Base-by-base conservation (phyloP, 2,888 invertebrate species). In the Polyommatus icarus region DNA sequence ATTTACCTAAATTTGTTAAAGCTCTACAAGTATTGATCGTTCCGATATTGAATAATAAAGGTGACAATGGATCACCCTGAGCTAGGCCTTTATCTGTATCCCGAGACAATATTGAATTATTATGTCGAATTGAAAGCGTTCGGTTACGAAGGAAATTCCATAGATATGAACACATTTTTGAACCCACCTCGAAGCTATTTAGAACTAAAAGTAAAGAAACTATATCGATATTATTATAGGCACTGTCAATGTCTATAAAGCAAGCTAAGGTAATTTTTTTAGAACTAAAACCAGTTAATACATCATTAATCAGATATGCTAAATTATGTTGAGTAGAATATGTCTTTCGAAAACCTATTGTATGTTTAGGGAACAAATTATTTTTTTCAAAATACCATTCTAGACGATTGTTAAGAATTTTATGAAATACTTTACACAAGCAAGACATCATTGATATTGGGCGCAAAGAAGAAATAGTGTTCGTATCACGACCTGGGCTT, bases 161-260 rank as follows among this genome's bases (percentile, higher is more conserved):
- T 7, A 67, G 24, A 24, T 24, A 67, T 67, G 29, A 24, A 24
- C 67, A 67, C 8, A 67, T 67, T 8, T 24, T 67, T 29, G 67
- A 67, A 24, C 67, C 67, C 20, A 67, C 67, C 12, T 24, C 67
- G 24, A 67, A 29, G 5, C 24, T 20, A 67, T 67, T 29, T 24
- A 67, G 67, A 24, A 24, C n/a, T 24, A 24, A 67, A 12, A 71
- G 32, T 71, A 71, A 71, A 32, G 32, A 36, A 32, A 15, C 18
- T 32, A 71, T 18, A 29, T 71, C 71, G 32, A 71, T 29, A 18
- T 29, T 71, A 71, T 71, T 71, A 29, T 71, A 71, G 24, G 71
- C 29, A 32, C 71, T 71, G 3, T 71, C 18, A 18, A 71, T 71
- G 15, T 71, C 71, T 71, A 71, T 32, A 32, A 29, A 36, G 32